phyloP scores from a whole-genome alignment of 2,888 invertebrate species.

The Rhodophaea formosa region DNA sequence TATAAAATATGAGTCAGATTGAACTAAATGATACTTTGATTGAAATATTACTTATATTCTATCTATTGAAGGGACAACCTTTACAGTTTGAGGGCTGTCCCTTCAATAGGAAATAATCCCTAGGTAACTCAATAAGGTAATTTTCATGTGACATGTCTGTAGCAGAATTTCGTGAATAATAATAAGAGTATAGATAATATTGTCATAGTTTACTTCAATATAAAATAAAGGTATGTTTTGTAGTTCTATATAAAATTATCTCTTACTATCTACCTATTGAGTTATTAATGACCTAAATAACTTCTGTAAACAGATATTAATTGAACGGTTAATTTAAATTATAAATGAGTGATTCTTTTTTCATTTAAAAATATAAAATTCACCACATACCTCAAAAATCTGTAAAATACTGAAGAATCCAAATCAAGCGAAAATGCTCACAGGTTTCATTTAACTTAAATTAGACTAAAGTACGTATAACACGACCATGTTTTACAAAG shows the following conservation, averaged over 20 bases:
- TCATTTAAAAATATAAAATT: neutral
- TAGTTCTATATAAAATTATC: conserved; percentile 14
- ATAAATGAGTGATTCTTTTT: neutral
- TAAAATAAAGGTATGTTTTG: neutral
- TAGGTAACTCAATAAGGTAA: no score
- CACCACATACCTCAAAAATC: neutral
- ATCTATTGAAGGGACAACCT: no score
- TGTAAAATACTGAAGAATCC: conserved; percentile 8
- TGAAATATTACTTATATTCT: neutral
- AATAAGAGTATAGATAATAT: neutral
- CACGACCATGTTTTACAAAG: conserved; percentile 37
- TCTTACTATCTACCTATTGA: neutral
- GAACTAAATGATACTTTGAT: neutral
- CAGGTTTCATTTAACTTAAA: conserved; percentile 48
- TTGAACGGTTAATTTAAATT: neutral
- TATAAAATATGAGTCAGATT: neutral
- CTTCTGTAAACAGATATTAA: conserved; percentile 3
- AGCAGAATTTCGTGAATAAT: no score
- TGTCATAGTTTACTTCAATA: neutral
- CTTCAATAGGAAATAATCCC: no score
- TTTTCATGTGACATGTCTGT: no score
- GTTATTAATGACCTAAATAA: conserved; percentile 1
- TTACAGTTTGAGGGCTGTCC: no score
- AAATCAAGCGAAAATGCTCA: conserved; percentile 38
- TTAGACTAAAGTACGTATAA: conserved; percentile 37